Percentiles rank a stretch among this genome's conserved stretches.
Evolutionary conservation across 2,113 vertebrate genomes (phyloP).

Genomic region (Pteropus alecto): DNA sequence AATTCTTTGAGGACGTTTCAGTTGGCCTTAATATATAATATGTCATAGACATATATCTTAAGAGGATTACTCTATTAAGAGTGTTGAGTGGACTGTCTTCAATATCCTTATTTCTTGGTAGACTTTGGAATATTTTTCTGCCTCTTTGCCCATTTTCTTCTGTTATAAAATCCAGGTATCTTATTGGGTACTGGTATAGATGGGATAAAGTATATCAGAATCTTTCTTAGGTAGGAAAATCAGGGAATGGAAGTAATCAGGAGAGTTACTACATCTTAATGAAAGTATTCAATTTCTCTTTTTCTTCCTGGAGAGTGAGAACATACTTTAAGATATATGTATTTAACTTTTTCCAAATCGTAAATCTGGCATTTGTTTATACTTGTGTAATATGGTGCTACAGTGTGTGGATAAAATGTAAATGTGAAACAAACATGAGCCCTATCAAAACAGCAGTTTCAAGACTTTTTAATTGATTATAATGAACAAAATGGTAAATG

Average conservation of each 20-base stretch:
- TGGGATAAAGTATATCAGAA: background rate
- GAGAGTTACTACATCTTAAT: background rate
- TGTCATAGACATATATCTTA: background rate
- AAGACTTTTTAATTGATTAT: constrained; percentile 18
- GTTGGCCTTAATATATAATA: background rate
- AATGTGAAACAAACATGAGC: background rate
- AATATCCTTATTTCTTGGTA: background rate
- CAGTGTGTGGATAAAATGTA: background rate
- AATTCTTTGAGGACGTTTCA: background rate
- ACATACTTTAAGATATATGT: background rate
- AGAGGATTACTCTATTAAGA: background rate
- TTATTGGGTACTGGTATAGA: background rate
- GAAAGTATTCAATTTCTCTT: background rate
- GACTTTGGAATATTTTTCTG: background rate
- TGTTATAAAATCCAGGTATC: background rate
- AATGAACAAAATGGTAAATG: background rate
- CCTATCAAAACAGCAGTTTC: constrained; percentile 25
- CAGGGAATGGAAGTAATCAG: background rate
- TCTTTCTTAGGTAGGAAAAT: background rate
- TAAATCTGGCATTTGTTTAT: background rate
- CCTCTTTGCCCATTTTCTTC: background rate
- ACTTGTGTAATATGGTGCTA: background rate
- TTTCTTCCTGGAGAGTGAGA: background rate
- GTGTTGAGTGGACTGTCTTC: background rate
- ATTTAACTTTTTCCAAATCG: background rate